Percentiles rank a stretch among this genome's conserved stretches.
Evolutionary conservation across 2,113 vertebrate species (phyloP).

Genomic region (Plestiodon gilberti): DNA sequence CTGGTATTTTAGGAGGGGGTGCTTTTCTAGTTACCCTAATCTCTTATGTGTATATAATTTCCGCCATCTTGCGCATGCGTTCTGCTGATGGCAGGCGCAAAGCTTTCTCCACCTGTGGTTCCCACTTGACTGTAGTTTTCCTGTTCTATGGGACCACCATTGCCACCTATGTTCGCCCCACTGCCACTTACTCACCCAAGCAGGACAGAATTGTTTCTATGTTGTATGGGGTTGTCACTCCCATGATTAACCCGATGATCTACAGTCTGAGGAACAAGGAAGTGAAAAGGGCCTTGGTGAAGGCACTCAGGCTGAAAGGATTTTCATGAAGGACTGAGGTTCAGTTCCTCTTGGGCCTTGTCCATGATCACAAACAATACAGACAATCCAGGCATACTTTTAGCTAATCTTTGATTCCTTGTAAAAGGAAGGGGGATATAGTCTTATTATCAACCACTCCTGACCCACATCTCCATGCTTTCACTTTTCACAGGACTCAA

Average conservation of each 20-base stretch:
- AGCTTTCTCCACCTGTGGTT: constrained; percentile 49
- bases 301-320: neutral
- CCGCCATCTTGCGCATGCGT: constrained; percentile 53
- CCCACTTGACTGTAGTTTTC: constrained; percentile 50
- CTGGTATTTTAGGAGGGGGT: constrained; percentile 31
- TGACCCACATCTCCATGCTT: too few relatives aligned
- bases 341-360: neutral
- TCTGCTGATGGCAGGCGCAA: constrained; percentile 9
- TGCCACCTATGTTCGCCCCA: constrained; percentile 38
- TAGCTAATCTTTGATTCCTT: too few relatives aligned
- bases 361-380: neutral
- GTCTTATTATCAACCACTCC: too few relatives aligned
- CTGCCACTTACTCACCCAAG: constrained; percentile 16
- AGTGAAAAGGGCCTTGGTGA: constrained; percentile 52
- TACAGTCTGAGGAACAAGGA: constrained; percentile 59
- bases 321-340: neutral
- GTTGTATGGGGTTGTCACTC: constrained; percentile 41
- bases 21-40: constrained; percentile 54
- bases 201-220: constrained; percentile 41
- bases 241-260: constrained; percentile 58
- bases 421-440: too few relatives aligned
- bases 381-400: neutral
- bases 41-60: constrained; percentile 62
- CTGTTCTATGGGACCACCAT: constrained; percentile 58
- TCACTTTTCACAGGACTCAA: too few relatives aligned